Evolutionary conservation across 2,888 invertebrate species (phyloP).

Genomic region (Lasius platythorax): DNA sequence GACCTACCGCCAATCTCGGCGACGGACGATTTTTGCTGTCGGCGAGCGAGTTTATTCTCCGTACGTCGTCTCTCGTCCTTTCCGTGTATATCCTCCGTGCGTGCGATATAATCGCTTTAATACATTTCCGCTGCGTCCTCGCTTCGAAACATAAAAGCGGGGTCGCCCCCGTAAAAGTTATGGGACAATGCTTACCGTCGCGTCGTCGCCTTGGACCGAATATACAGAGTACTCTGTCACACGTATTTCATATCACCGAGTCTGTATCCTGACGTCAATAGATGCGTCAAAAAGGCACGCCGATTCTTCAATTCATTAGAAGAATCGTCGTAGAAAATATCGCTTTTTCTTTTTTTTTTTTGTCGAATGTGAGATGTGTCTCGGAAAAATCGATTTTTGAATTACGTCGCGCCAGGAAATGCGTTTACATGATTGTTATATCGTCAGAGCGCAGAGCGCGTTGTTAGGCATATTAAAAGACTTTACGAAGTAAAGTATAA

Average conservation of each 20-base stretch:
- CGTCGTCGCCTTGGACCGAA: constrained; percentile 39
- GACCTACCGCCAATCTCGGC: constrained; percentile 56
- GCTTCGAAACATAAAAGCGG: constrained; percentile 67
- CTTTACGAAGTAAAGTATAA: not conserved
- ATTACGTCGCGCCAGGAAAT: not conserved
- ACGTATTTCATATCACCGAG: not conserved
- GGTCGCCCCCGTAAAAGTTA: constrained; percentile 72
- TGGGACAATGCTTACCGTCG: constrained; percentile 62
- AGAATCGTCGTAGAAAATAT: not conserved
- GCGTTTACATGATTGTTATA: not conserved
- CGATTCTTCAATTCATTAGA: not conserved
- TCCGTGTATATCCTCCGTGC: constrained; percentile 55
- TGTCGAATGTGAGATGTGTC: not conserved
- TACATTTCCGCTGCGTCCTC: constrained; percentile 71
- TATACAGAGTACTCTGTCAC: not conserved
- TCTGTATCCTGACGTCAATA: not conserved
- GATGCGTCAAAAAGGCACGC: not conserved
- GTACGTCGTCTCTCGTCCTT: constrained; percentile 22
- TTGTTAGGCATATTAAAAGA: not conserved
- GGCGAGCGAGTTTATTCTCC: constrained; percentile 47
- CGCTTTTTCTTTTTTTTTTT: not conserved
- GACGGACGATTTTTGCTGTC: constrained; percentile 37
- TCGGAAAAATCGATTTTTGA: not conserved
- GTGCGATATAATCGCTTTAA: constrained; percentile 74
- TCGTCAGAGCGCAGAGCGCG: not conserved